Evolutionary conservation across 1,140 invertebrate species (phyloP).

Genomic region (Charaxes varanes): DNA sequence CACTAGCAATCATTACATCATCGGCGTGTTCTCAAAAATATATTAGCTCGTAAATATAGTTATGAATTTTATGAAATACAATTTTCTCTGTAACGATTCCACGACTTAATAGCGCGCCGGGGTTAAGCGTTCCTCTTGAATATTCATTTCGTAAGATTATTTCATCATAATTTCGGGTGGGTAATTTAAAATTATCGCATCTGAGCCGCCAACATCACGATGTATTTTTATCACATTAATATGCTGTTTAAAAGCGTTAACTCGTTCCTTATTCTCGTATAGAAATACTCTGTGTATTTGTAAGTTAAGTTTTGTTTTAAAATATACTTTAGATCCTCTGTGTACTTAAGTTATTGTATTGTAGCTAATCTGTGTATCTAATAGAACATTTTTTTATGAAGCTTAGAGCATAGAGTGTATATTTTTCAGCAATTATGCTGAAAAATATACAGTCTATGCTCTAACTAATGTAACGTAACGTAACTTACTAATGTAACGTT

Average conservation of each 20-base stretch:
- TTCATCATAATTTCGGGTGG: constrained; percentile 66
- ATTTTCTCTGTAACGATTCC: constrained; percentile 59
- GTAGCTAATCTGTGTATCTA: too few species aligned
- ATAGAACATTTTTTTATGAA: too few species aligned
- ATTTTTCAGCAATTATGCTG: too few species aligned
- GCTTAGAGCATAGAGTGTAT: too few species aligned
- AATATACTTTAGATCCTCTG: too few species aligned
- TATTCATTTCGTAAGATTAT: constrained; percentile 70
- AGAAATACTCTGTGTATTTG: too few species aligned
- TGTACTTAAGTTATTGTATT: too few species aligned
- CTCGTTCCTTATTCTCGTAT: background rate
- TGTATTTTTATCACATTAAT: constrained; percentile 55
- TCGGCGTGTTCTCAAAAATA: constrained; percentile 58
- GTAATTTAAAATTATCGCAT: constrained; percentile 68
- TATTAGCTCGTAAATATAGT: constrained; percentile 70
- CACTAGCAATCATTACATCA: constrained; percentile 52
- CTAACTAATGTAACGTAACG: too few species aligned
- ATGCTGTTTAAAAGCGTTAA: constrained; percentile 11
- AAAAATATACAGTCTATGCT: too few species aligned
- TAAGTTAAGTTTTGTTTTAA: too few species aligned
- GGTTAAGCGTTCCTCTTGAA: constrained; percentile 65
- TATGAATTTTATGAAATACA: constrained; percentile 70
- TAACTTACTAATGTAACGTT: too few species aligned
- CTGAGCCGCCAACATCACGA: constrained; percentile 33
- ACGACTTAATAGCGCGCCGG: constrained; percentile 64